Conservation (phyloP, 1,140 invertebrate species). For the Dendrolimus kikuchii region DNA sequence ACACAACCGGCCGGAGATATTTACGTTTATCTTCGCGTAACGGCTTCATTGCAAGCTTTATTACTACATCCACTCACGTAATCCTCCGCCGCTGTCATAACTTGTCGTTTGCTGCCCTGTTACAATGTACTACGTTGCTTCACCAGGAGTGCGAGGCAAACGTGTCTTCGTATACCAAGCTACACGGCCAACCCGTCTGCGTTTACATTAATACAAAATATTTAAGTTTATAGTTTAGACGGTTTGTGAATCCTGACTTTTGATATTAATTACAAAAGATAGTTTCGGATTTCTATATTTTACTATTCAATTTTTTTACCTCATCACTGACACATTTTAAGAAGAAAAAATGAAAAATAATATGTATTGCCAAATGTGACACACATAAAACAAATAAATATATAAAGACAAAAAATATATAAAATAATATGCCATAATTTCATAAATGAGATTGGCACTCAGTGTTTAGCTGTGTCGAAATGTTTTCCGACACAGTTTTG, state of each 20-base stretch:
- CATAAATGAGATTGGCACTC: too few relatives aligned
- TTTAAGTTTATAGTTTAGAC: not conserved
- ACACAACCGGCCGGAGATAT: slow-evolving; percentile 60
- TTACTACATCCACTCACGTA: slow-evolving; percentile 72
- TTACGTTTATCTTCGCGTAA: slow-evolving; percentile 71
- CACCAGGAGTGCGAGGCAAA: slow-evolving; percentile 35
- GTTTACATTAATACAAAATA: not conserved
- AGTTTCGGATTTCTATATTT: too few relatives aligned
- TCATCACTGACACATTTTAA: too few relatives aligned
- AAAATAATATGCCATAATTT: too few relatives aligned
- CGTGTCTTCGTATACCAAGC: slow-evolving; percentile 13
- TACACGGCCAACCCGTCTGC: not conserved
- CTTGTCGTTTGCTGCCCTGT: slow-evolving; percentile 61
- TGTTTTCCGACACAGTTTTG: too few relatives aligned
- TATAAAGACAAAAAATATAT: too few relatives aligned
- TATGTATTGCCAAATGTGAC: too few relatives aligned
- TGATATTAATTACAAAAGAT: too few relatives aligned
- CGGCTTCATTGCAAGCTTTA: slow-evolving; percentile 72
- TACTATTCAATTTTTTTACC: too few relatives aligned
- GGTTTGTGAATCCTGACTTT: not conserved
- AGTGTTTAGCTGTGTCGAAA: too few relatives aligned
- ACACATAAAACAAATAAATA: too few relatives aligned
- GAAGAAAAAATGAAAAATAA: too few relatives aligned
- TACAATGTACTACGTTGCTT: slow-evolving; percentile 61
- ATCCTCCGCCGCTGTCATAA: slow-evolving; percentile 68